These are phyloP conservation scores for Helicoverpa assulta DNA, from an alignment of 2,888 invertebrate genomes.

Conservation along the genomic window DNA sequence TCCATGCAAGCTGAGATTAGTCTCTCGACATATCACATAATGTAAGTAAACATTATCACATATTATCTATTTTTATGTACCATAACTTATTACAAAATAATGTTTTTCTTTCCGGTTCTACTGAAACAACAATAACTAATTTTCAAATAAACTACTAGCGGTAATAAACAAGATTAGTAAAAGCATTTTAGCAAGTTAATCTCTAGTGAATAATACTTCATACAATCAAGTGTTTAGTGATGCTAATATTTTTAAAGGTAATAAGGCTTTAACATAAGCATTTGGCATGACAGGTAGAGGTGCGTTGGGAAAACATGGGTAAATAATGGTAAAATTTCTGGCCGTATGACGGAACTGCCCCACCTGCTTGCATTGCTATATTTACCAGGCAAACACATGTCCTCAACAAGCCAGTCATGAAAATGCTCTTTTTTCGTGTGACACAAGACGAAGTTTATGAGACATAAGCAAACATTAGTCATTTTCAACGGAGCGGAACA, in stretches of 20 bases:
- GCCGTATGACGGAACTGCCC: slow-evolving; percentile 47
- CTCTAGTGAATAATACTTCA: slow-evolving; percentile 16
- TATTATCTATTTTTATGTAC: no score
- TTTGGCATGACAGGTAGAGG: slow-evolving; percentile 5
- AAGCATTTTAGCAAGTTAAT: slow-evolving; percentile 1
- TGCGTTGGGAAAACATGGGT: slow-evolving; percentile 14
- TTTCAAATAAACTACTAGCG: slow-evolving; percentile 32
- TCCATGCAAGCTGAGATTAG: no score
- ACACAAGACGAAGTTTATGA: slow-evolving; percentile 68
- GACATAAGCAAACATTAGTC: slow-evolving; percentile 62
- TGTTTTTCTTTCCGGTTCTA: slow-evolving; percentile 28
- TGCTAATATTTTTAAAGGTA: slow-evolving; percentile 18
- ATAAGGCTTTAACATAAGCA: slow-evolving; percentile 5
- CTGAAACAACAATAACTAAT: slow-evolving; percentile 46
- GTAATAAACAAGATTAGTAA: slow-evolving; percentile 40
- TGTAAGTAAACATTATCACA: no score
- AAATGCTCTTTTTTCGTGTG: slow-evolving; percentile 63
- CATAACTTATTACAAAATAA: slow-evolving; percentile 2
- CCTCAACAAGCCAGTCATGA: slow-evolving; percentile 67
- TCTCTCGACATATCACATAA: no score
- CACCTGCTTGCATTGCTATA: slow-evolving; percentile 67
- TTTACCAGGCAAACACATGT: slow-evolving; percentile 60
- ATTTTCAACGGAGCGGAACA: slow-evolving; percentile 45
- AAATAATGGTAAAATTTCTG: slow-evolving; percentile 31
- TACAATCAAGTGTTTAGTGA: slow-evolving; percentile 31